phyloP scores from a whole-genome alignment of 2,797 vertebrate species.

The Cygnus olor region DNA sequence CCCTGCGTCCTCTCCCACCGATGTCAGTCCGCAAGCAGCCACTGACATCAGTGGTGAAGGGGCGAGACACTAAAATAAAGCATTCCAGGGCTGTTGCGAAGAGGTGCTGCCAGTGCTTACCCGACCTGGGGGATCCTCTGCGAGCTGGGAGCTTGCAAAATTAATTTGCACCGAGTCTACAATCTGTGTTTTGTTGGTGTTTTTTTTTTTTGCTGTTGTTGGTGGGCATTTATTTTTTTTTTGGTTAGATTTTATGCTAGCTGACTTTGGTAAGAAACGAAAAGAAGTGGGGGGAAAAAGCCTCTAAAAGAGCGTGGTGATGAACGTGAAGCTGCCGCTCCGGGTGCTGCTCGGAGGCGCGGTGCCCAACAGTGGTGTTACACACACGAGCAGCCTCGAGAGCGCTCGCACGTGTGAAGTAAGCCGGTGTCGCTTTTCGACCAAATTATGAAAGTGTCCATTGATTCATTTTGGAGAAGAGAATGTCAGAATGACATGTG shows the following conservation, averaged over 20 bases:
- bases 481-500: neutral
- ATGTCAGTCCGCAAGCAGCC: neutral
- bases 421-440: neutral
- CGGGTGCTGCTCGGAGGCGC: rapidly evolving
- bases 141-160: neutral
- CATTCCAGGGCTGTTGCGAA: rapidly evolving
- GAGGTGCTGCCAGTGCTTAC: rapidly evolving
- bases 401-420: rapidly evolving
- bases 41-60: neutral
- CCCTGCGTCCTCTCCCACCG: neutral
- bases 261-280: neutral
- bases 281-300: neutral
- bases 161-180: rapidly evolving
- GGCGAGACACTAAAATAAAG: neutral
- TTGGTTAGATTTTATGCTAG: neutral
- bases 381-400: neutral
- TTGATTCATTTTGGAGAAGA: neutral
- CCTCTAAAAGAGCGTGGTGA: neutral
- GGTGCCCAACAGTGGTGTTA: rapidly evolving
- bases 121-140: neutral
- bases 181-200: neutral
- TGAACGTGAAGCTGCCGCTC: neutral
- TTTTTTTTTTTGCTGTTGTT: neutral
- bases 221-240: neutral
- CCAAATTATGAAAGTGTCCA: neutral